Conservation (phyloP, 1,140 invertebrate species). For the Eulimnadia texana region DNA sequence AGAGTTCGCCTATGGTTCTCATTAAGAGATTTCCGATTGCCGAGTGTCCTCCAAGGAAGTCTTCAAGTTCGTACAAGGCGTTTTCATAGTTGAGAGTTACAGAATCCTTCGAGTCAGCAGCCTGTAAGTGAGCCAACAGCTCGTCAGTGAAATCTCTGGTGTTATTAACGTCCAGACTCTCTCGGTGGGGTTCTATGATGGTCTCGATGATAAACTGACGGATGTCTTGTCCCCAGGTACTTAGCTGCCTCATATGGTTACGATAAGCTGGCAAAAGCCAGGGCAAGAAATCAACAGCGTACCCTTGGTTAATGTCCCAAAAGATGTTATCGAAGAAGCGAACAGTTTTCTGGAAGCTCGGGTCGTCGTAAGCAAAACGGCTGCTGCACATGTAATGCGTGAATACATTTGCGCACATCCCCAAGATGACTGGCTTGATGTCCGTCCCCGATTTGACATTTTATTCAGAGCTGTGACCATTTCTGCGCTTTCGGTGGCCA, state of each 20-base stretch:
- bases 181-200: constrained; percentile 37
- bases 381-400: constrained; percentile 65
- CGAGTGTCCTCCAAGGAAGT: constrained; percentile 68
- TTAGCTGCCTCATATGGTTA: constrained; percentile 48
- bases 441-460: constrained; percentile 20
- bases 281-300: constrained; percentile 74
- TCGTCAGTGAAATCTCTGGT: constrained; percentile 53
- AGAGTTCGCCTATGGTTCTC: constrained; percentile 52
- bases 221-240: constrained; percentile 49
- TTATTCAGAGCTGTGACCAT: constrained; percentile 11
- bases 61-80: constrained; percentile 22
- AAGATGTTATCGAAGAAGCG: constrained; percentile 69
- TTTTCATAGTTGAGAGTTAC: constrained; percentile 16
- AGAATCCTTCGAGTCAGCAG: constrained; percentile 29
- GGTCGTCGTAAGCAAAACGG: constrained; percentile 49
- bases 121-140: constrained; percentile 46
- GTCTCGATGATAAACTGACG: constrained; percentile 55
- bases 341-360: constrained; percentile 47
- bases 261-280: constrained; percentile 57
- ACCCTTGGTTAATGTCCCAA: constrained; percentile 75
- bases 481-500: constrained; percentile 11
- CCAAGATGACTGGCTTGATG: constrained; percentile 47
- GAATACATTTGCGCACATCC: constrained; percentile 69
- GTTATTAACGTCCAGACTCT: constrained; percentile 21
- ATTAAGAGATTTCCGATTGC: constrained; percentile 71